Base-by-base conservation (phyloP, 2,113 vertebrate genomes). In the Prochilodus magdalenae region DNA sequence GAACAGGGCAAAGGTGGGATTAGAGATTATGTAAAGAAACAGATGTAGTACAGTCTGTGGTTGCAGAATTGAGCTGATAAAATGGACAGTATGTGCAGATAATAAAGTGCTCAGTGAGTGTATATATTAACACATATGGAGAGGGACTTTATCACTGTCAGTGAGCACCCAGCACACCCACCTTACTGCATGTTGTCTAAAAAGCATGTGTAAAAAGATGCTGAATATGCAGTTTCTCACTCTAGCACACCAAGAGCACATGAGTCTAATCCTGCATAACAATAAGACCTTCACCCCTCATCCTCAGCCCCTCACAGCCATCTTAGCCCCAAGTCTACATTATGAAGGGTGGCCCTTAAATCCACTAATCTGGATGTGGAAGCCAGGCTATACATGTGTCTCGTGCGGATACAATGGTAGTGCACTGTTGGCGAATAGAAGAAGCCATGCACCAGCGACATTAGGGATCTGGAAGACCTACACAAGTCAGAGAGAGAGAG, bases 201-300 rank as follows among this genome's bases (percentile, higher is more conserved):
- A 49, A 27, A 72, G 44, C 44, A 27, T 10, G 14, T 15, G 24
- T n/a, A 65, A 63, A 81, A 55, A 74, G 8, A 36, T 40, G 80
- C 40, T 81, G 47, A 81, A 75, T 66, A 67, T 81, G 62, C 53
- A 78, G 27, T 63, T 29, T 24, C 69, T 79, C 36, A 29, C 16
- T 16, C 62, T 65, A 30, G 14, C 27, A 27, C 12, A 65, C 13
- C 62, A 72, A 26, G 30, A 59, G 49, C 70, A 49, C 59, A 73
- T 27, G 26, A 62, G 26, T 18, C 70, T 60, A 62, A 72, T 24
- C 33, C 40, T 63, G 57, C 29, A 73, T 80, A 33, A 44, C 62
- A 66, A 79, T 29, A 27, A 66, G 30, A 66, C 69, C 49, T n/a
- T 26, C 12, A 36, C 71, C 44, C 71, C 70, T 36, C 70, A 67